Percentiles rank a stretch among this genome's conserved stretches.
Conservation (phyloP, 2,797 vertebrate genomes). For the Hyperoplus immaculatus region DNA sequence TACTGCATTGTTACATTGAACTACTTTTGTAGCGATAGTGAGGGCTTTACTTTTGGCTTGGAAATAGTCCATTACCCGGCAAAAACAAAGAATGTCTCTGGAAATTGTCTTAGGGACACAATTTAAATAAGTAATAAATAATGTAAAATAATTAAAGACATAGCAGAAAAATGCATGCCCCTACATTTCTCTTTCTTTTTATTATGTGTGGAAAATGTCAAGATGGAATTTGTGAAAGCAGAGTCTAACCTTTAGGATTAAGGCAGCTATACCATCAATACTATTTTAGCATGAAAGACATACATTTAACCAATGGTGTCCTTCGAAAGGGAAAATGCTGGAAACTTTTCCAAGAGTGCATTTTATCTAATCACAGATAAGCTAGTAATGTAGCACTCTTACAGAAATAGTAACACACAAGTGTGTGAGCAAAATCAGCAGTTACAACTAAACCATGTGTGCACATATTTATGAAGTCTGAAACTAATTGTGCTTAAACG, state of each 20-base stretch:
- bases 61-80: slow-evolving; percentile 44
- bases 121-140: not conserved
- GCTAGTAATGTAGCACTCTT: slow-evolving; percentile 3
- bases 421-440: slow-evolving; percentile 11
- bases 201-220: not conserved
- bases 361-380: slow-evolving; percentile 26
- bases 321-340: not conserved
- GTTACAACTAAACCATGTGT: slow-evolving; percentile 3
- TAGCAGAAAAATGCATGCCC: not conserved
- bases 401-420: slow-evolving; percentile 10
- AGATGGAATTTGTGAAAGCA: not conserved
- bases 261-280: not conserved
- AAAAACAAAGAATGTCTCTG: slow-evolving; percentile 20
- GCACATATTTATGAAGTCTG: not conserved
- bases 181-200: not conserved
- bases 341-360: slow-evolving; percentile 4
- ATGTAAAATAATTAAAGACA: not conserved
- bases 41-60: slow-evolving; percentile 29
- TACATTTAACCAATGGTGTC: not conserved
- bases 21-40: slow-evolving; percentile 1
- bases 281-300: not conserved
- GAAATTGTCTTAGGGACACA: not conserved
- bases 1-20: slow-evolving; percentile 18
- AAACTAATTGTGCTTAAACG: not conserved
- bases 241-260: not conserved